phyloP scores from a whole-genome alignment of 2,113 vertebrate genomes.

The Ibidorhyncha struthersii region DNA sequence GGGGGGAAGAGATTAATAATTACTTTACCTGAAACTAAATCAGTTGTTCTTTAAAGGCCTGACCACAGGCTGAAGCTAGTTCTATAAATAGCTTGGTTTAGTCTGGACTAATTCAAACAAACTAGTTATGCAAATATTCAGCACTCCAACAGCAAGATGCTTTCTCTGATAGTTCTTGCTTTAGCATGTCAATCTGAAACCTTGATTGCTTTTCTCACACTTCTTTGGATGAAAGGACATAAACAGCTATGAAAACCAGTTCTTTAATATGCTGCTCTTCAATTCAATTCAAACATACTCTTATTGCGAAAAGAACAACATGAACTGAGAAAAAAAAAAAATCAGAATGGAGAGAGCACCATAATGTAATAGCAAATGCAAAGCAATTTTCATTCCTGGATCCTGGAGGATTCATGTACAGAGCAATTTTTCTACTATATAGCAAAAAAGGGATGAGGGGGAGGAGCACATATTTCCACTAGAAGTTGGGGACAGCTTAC shows the following conservation, averaged over 20 bases:
- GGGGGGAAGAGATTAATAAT: conserved; percentile 44
- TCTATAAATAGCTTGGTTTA: conserved; percentile 48
- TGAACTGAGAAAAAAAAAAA: not conserved
- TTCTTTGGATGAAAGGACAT: conserved; percentile 70
- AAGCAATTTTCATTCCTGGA: conserved; percentile 55
- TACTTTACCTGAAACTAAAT: conserved; percentile 45
- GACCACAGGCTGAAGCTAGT: not conserved
- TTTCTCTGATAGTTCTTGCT: conserved; percentile 49
- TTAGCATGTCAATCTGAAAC: conserved; percentile 46
- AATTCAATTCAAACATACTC: conserved; percentile 64
- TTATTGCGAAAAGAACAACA: conserved; percentile 59
- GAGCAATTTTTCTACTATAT: conserved; percentile 25
- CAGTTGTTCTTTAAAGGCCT: conserved; percentile 1
- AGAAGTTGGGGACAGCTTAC: not conserved
- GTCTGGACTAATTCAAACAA: conserved; percentile 56
- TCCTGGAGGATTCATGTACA: conserved; percentile 18
- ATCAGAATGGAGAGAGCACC: not conserved
- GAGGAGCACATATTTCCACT: not conserved
- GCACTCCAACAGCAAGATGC: not conserved
- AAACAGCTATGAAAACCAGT: conserved; percentile 67
- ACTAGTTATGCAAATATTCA: conserved; percentile 46
- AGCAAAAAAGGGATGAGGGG: conserved; percentile 23
- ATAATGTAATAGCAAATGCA: conserved; percentile 35
- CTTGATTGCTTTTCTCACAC: conserved; percentile 67
- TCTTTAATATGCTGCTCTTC: conserved; percentile 48